Evolutionary conservation across 2,888 invertebrate species (phyloP), one percentile per base, ranked within the genome.

Genomic region (Scrobipalpa atriplicella): DNA sequence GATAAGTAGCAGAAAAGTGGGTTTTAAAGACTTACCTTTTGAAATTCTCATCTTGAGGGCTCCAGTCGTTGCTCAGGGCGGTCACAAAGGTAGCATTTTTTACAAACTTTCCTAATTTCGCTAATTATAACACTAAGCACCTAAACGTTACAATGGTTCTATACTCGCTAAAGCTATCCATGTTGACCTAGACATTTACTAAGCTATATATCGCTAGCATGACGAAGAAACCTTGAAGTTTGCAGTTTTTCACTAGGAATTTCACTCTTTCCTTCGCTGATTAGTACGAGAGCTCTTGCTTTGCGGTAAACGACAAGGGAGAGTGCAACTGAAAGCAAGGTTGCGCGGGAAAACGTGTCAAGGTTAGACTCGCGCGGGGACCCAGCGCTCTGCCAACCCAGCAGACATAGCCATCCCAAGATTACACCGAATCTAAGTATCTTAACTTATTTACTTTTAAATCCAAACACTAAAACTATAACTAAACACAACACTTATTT

Each of bases 331-430:
- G 82, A 87, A 87, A 88, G 86, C 86, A 88, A 90, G 88, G 87
- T 85, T 84, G 83, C 89, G 91, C 89, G 90, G 90, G 88, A 90
- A 90, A 92, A 82, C 78, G 87, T 91, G 92, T 90, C 92, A 92
- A 92, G 92, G 92, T 90, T 89, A 86, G 79, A 75, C 84, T 81
- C 78, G 77, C 84, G 83, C 81, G 83, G 80, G n/a, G 81, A 78
- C 78, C 83, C 79, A 83, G 83, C 84, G 80, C 73, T 79, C 21
- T 21, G 78, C 62, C 62, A 39, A 56, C 39, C 36, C 58, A 38
- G 54, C 19, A 21, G 80, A 79, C 83, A 83, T 86, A 82, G 85
- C 85, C 83, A 85, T 80, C 76, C 78, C 77, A 78, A 75, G 78
- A 21, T 72, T 72, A 72, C 70, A 47, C 54, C 77, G 78, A 68